These are phyloP conservation scores for Coryphaenoides rupestris DNA, from an alignment of 2,113 vertebrate genomes.

Conservation along the genomic window DNA sequence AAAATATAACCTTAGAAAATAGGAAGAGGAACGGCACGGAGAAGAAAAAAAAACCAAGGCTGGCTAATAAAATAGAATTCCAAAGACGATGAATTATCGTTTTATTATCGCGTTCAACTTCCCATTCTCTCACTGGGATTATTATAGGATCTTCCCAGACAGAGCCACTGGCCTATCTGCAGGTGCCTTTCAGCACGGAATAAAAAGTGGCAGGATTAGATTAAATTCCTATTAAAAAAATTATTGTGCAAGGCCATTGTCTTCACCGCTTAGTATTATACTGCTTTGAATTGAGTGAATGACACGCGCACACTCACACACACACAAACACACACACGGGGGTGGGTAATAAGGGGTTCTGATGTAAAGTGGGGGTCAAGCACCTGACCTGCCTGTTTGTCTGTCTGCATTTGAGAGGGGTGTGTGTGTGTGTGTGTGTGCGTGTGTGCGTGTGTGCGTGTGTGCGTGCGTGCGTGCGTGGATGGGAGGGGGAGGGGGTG, in stretches of 20 bases:
- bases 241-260: background rate
- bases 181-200: slow-evolving; percentile 38
- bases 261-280: no score
- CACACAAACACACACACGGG: slow-evolving; percentile 2
- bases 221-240: slow-evolving; percentile 30
- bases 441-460: background rate
- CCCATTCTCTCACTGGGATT: slow-evolving; percentile 25
- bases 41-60: slow-evolving; percentile 22
- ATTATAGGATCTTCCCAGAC: slow-evolving; percentile 20
- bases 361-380: slow-evolving; percentile 58
- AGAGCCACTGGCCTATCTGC: slow-evolving; percentile 9
- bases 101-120: slow-evolving; percentile 45
- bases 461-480: background rate
- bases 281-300: no score
- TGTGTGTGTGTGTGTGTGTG: background rate
- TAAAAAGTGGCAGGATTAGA: slow-evolving; percentile 26
- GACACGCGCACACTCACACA: background rate
- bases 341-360: slow-evolving; percentile 46
- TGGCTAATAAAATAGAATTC: slow-evolving; percentile 35
- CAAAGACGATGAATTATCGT: slow-evolving; percentile 34
- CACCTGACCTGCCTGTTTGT: slow-evolving; percentile 41
- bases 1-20: slow-evolving; percentile 49
- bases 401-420: slow-evolving; percentile 5
- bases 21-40: no score
- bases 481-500: background rate